Evolutionary conservation across 2,888 invertebrate species (phyloP).

Genomic region (Meloe dianella): DNA sequence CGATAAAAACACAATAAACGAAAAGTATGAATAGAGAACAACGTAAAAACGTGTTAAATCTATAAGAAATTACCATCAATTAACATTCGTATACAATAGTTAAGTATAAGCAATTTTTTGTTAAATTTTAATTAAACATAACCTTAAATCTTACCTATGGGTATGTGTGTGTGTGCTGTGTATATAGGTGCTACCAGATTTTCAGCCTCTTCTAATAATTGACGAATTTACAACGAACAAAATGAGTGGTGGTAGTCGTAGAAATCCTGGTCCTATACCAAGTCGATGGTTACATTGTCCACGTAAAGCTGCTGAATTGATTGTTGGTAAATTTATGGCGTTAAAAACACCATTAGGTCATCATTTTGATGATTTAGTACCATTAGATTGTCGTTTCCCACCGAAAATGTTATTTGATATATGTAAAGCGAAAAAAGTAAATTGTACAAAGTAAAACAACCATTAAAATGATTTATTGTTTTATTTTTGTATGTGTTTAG

Average conservation of each 20-base stretch:
- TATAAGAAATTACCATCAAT: no score
- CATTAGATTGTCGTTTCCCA: conserved; percentile 81
- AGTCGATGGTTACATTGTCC: conserved; percentile 89
- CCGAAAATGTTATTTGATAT: conserved; percentile 86
- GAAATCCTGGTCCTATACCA: conserved; percentile 73
- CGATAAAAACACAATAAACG: background rate
- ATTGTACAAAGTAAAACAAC: conserved; percentile 31
- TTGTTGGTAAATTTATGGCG: conserved; percentile 86
- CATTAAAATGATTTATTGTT: no score
- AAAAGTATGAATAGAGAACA: background rate
- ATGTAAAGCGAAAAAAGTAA: conserved; percentile 78
- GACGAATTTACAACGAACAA: conserved; percentile 18
- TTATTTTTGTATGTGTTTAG: conserved; percentile 60
- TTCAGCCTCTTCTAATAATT: background rate
- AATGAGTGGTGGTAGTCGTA: conserved; percentile 49
- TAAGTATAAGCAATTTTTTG: no score
- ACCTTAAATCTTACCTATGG: no score
- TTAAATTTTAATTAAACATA: no score
- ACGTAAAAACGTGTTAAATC: background rate
- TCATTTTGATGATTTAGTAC: conserved; percentile 83
- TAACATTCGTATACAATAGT: no score
- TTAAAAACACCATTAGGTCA: conserved; percentile 92
- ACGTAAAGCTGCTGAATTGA: conserved; percentile 74
- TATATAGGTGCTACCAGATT: background rate
- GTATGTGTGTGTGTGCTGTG: no score